Conservation (phyloP, 2,113 vertebrate genomes). For the Orthonyx spaldingii region DNA sequence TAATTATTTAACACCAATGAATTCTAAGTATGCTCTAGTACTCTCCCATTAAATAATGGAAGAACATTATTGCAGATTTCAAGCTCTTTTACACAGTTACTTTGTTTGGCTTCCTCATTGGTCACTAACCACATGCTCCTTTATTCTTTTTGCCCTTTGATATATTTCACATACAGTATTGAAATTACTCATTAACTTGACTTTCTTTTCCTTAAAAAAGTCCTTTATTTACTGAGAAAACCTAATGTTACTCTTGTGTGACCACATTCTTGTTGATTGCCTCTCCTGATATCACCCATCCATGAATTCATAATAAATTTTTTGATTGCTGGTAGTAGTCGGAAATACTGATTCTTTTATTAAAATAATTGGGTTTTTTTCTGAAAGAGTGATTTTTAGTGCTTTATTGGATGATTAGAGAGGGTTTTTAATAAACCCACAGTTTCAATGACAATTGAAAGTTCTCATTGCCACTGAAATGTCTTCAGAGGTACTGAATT, state of each 20-base stretch:
- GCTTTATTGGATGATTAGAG: neutral
- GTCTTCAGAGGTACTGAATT: neutral
- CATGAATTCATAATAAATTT: neutral
- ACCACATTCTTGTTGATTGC: neutral
- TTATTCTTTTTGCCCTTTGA: slow-evolving; percentile 42
- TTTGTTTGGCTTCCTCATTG: slow-evolving; percentile 68
- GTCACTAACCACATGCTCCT: slow-evolving; percentile 48
- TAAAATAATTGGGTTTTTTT: neutral
- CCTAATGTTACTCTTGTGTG: neutral
- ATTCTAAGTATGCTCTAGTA: slow-evolving; percentile 52
- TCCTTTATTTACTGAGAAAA: neutral
- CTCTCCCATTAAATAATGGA: slow-evolving; percentile 51
- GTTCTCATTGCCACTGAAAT: neutral
- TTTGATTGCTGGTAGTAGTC: neutral
- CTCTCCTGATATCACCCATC: neutral
- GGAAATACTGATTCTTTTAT: neutral
- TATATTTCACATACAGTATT: slow-evolving; percentile 7
- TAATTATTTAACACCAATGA: slow-evolving; percentile 67
- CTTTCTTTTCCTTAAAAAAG: neutral
- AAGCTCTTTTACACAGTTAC: slow-evolving; percentile 24
- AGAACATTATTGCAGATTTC: slow-evolving; percentile 41
- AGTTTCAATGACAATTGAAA: neutral
- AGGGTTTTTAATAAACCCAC: neutral
- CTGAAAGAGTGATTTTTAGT: neutral
- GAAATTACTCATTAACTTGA: neutral